Base-by-base conservation (phyloP, 64 coral and sea anemone species). In the Anthopleura sola region DNA sequence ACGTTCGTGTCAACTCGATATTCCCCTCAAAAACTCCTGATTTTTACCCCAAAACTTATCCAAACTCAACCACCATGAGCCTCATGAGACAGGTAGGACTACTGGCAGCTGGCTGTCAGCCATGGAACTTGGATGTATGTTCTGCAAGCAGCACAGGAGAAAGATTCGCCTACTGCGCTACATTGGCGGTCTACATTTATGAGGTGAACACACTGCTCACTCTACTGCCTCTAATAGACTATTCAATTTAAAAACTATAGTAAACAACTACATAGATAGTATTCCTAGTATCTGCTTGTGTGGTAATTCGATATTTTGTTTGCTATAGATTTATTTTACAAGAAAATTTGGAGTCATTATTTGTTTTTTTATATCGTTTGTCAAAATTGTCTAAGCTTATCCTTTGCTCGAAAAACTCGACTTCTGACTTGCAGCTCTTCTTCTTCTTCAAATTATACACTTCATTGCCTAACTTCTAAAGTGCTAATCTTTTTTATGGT, bases 101-200 rank as follows among this genome's bases (percentile, higher is more conserved):
- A 54, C 83, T 99, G 51, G 78, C 97, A 84, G 97, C 97, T 13
- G 97, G 97, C 48, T 99, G 97, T 60, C 97, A 99, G 80, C 97
- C 97, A 1, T 99, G 97, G 97, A 99, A 99, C 88, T 57, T 87
- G 16, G 97, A 99, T 95, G 97, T 99, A 1, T 99, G 97, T 53
- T 89, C 92, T 29, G 89, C 97, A 23, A 94, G 93, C 74, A 82
- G 68, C 53, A 87, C 68, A 7, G 94, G 94, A 17, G 93, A 99
- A 44, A 78, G 93, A 13, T 94, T 99, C 46, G 97, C 97, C 0
- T 99, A 99, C 57, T 99, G 92, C 82, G 93, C 97, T 34, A 99
- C 97, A 1, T 90, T 99, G 46, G 97, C 97, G 2, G 87, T 99
- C 55, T 99, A 99, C 83, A 81, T 99, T 50, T 99, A 99, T 48